Evolutionary conservation across 2,888 invertebrate genomes (phyloP), one percentile per base, ranked within the genome.

Genomic region (Exephanes ischioxanthus): DNA sequence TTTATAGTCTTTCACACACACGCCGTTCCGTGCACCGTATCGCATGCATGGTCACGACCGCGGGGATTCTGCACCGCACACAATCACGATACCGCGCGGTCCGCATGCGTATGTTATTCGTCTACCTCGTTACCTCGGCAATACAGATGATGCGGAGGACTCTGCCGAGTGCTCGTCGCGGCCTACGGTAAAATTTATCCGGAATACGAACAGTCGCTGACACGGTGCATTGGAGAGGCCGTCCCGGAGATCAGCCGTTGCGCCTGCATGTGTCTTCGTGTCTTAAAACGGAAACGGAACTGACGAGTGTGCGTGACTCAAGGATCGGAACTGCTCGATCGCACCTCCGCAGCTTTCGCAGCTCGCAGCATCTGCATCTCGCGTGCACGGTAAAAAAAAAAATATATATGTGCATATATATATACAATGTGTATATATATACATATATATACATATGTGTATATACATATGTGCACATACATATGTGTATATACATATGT

Each of bases 361-460:
- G 55, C 66, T 51, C 71, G 67, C 55, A 30, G 58, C 67, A 79
- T 73, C 61, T 66, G 67, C 53, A 73, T 73, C 75, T 48, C 67
- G 30, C 67, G 68, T 61, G 81, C 77, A 55, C 71, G 53, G 11
- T 61, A 41, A 37, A 67, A 81, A 5, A 51, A 48, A 48, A 81
- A 0, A 51, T 51, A 51, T 16, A 51, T 16, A 51, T 51, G 48
- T 3, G 14, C 4, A 33, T 33, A 33, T 33, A 4, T 0, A 33
- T 0, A 33, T 0, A n/a, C 33, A 33, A 33, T 5, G 3, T 33
- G 4, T 33, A 0, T 5, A 33, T 6, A 33, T 5, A 33, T 5
- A 6, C 4, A 6, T 6, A 5, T 33, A 5, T 0, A 33, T 4
- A 33, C 33, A 33, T 33, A 5, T 33, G 5, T 33, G 4, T 33